Evolutionary conservation across 2,888 invertebrate genomes (phyloP).

Genomic region (Autographa gamma): DNA sequence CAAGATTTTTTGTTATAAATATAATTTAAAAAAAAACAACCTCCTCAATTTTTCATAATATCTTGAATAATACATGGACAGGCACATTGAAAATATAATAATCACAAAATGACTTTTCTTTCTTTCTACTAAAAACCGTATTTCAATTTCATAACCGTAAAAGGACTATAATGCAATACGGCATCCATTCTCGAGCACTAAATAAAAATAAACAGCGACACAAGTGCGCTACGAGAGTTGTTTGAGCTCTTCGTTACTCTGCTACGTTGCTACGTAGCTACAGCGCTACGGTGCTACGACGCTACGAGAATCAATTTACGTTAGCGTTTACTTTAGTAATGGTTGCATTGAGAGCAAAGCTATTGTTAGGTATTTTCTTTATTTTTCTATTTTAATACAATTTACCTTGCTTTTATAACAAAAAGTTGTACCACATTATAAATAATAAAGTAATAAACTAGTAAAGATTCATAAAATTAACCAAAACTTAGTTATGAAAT

Average conservation of each 20-base stretch:
- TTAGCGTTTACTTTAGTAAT: conserved; percentile 14
- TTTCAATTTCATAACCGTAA: conserved; percentile 38
- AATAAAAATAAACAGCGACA: conserved; percentile 47
- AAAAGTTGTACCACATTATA: too few relatives aligned
- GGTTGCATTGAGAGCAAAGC: background rate
- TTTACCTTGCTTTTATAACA: too few relatives aligned
- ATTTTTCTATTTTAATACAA: background rate
- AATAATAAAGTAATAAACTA: too few relatives aligned
- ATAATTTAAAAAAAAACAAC: too few relatives aligned
- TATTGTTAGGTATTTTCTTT: background rate
- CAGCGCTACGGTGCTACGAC: conserved; percentile 34
- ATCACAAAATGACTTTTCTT: background rate
- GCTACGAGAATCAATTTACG: conserved; percentile 32
- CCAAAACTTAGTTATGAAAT: too few relatives aligned
- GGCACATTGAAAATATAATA: background rate
- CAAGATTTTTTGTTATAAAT: too few relatives aligned
- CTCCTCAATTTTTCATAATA: too few relatives aligned
- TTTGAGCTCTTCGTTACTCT: conserved; percentile 15
- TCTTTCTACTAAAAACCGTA: conserved; percentile 31
- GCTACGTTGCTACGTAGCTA: conserved; percentile 19
- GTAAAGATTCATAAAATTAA: too few relatives aligned
- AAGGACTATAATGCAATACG: conserved; percentile 43
- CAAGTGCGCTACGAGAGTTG: conserved; percentile 44
- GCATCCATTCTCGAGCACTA: conserved; percentile 35
- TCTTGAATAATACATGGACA: background rate